These are phyloP conservation scores for Palythoa heliodiscus DNA, from an alignment of 92 coral and sea anemone species.

Conservation along the genomic window DNA sequence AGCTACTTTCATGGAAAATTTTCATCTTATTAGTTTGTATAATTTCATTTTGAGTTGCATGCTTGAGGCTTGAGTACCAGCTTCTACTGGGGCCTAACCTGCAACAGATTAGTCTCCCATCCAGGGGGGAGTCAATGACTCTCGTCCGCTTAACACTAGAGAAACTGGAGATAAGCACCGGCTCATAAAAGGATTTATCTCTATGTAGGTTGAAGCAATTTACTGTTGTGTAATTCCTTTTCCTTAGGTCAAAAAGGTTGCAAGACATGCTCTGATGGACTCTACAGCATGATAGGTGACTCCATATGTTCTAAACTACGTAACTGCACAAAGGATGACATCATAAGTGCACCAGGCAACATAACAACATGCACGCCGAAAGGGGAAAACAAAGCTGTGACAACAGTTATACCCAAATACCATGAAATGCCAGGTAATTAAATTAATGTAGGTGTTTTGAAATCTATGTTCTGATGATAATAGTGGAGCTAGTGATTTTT, in stretches of 20 bases:
- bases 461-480: background rate
- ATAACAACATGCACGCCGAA: conserved; percentile 49
- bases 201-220: background rate
- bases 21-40: too few relatives aligned
- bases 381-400: background rate
- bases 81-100: too few relatives aligned
- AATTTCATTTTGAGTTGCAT: too few relatives aligned
- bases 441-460: background rate
- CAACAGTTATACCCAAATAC: conserved; percentile 43
- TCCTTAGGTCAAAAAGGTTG: conserved; percentile 63
- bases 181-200: too few relatives aligned
- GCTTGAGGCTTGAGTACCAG: too few relatives aligned
- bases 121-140: too few relatives aligned
- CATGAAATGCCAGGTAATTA: conserved; percentile 46
- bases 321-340: conserved; percentile 72
- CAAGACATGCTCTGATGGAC: conserved; percentile 44
- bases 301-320: conserved; percentile 61
- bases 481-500: background rate
- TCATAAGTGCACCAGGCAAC: conserved; percentile 68
- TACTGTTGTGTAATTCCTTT: background rate
- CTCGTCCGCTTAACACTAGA: too few relatives aligned
- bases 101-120: too few relatives aligned
- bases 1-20: too few relatives aligned
- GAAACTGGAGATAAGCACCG: too few relatives aligned
- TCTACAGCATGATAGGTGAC: conserved; percentile 71